phyloP scores from a whole-genome alignment of 1,140 invertebrate species.

The Pomacea maculata region DNA sequence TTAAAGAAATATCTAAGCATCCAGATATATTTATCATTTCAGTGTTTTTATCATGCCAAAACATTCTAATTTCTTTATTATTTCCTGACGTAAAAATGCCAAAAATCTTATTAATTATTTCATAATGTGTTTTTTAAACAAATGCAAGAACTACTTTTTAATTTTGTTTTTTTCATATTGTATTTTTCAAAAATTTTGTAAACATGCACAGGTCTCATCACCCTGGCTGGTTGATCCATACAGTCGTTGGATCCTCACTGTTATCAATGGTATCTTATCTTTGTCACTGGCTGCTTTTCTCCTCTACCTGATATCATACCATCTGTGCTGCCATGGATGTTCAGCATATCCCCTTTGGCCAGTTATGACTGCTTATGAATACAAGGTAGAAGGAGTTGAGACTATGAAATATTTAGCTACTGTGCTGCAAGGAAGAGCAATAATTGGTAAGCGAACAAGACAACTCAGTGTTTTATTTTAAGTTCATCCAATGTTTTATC shows the following conservation, averaged over 20 bases:
- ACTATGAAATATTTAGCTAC: constrained; percentile 58
- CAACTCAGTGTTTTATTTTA: background rate
- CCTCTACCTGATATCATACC: constrained; percentile 37
- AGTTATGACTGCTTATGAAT: constrained; percentile 45
- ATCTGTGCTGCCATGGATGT: constrained; percentile 37
- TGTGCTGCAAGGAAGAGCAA: constrained; percentile 50
- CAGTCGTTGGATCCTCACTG: constrained; percentile 44
- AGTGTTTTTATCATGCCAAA: too few species aligned
- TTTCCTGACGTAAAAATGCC: too few species aligned
- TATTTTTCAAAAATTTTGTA: too few species aligned
- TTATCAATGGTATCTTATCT: constrained; percentile 42
- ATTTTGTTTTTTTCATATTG: too few species aligned
- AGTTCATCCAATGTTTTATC: too few species aligned
- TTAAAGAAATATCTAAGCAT: too few species aligned
- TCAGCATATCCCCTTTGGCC: constrained; percentile 53
- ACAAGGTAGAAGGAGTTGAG: constrained; percentile 44
- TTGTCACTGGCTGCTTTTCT: constrained; percentile 41
- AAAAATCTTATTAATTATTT: too few species aligned
- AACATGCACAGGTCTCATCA: constrained; percentile 30
- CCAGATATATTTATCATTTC: too few species aligned
- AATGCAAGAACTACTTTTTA: too few species aligned
- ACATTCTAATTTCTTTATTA: too few species aligned
- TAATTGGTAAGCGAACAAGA: constrained; percentile 45
- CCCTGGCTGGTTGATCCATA: constrained; percentile 59
- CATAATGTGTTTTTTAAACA: too few species aligned